phyloP scores from a whole-genome alignment of 2,888 invertebrate genomes.

The Prostheceraeus crozeri region DNA sequence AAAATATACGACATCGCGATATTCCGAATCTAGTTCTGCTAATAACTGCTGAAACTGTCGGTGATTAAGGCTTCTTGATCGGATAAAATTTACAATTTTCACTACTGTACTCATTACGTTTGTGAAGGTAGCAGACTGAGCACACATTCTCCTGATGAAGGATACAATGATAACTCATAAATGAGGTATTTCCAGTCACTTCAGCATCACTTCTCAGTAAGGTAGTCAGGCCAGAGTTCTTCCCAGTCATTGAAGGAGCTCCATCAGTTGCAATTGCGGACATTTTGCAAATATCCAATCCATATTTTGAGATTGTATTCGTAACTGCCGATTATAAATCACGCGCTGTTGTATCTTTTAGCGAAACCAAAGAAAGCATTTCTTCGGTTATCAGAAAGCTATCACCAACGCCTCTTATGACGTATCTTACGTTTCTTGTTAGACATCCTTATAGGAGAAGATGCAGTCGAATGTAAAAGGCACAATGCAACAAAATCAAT shows the following conservation, averaged over 20 bases:
- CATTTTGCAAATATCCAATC: no score
- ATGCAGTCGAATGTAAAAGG: no score
- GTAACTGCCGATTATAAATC: no score
- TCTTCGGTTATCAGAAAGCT: no score
- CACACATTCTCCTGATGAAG: not conserved
- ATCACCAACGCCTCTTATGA: no score
- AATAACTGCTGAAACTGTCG: constrained; percentile 11
- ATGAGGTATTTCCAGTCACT: not conserved
- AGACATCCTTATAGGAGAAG: no score
- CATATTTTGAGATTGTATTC: no score
- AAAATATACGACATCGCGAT: not conserved
- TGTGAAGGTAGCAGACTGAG: not conserved
- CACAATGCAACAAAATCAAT: no score
- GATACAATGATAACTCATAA: constrained; percentile 12
- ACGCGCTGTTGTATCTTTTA: no score
- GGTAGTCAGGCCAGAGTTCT: not conserved
- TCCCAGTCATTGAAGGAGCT: not conserved
- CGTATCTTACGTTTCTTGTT: no score
- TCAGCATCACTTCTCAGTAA: constrained; percentile 2
- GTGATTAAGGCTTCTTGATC: constrained; percentile 15
- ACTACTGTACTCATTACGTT: constrained; percentile 2
- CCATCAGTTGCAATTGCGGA: constrained; percentile 25
- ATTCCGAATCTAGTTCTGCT: not conserved
- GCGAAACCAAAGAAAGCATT: no score
- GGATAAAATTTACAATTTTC: constrained; percentile 22